Percentiles rank a stretch among this genome's conserved stretches.
Evolutionary conservation across 2,888 invertebrate species (phyloP).

Genomic region (Tipula confusa): DNA sequence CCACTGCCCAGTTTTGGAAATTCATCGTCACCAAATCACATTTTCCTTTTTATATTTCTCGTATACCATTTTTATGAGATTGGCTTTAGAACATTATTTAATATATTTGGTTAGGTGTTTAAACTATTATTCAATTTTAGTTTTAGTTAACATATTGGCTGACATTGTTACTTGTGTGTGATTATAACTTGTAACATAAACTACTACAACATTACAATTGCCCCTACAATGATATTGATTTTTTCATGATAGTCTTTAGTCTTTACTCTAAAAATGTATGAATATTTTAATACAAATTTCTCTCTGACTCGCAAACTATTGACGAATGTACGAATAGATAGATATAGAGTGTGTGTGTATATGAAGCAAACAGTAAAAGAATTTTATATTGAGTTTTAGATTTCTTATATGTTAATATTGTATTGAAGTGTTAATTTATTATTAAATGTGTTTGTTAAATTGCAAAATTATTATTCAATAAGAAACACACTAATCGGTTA

Average conservation of each 20-base stretch:
- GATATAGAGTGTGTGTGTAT: not conserved
- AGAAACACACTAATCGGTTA: not conserved
- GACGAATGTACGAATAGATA: not conserved
- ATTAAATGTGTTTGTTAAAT: not conserved
- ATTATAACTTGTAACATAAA: not conserved
- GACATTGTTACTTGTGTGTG: not conserved
- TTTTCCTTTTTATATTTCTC: not conserved
- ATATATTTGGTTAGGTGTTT: not conserved
- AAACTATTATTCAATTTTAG: not conserved
- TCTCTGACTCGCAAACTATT: not conserved
- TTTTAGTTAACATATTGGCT: not conserved
- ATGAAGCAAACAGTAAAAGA: not conserved
- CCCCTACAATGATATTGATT: not conserved
- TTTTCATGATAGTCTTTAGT: not conserved
- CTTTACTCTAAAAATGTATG: not conserved
- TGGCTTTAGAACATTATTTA: not conserved
- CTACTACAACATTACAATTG: not conserved
- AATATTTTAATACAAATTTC: not conserved
- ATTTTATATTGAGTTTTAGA: not conserved
- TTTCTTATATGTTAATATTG: not conserved
- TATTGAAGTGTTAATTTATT: not conserved
- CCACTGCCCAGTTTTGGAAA: not conserved
- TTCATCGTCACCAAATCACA: not conserved
- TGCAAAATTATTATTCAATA: not conserved
- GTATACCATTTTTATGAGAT: not conserved